These are phyloP conservation scores for Vanessa tameamea DNA, from an alignment of 1,140 invertebrate genomes.

Conservation along the genomic window DNA sequence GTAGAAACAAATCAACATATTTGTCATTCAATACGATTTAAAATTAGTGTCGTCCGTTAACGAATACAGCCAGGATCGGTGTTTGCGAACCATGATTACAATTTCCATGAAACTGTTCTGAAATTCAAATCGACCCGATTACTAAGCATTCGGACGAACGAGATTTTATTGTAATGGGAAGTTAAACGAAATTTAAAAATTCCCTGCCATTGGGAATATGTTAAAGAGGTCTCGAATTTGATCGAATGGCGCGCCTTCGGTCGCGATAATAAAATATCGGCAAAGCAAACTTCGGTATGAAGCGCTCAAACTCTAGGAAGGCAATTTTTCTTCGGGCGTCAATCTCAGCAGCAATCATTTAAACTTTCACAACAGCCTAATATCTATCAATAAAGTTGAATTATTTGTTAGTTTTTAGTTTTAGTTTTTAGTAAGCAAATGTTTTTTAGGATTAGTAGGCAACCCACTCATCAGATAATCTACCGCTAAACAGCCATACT, in stretches of 20 bases:
- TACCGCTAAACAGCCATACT: no score
- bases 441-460: no score
- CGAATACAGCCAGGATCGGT: constrained; percentile 20
- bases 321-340: constrained; percentile 63
- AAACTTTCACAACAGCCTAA: constrained; percentile 49
- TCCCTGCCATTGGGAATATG: constrained; percentile 24
- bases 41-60: constrained; percentile 15
- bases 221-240: constrained; percentile 37
- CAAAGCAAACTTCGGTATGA: constrained; percentile 38
- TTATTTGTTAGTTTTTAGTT: neutral
- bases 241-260: constrained; percentile 36
- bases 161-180: constrained; percentile 43
- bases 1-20: constrained; percentile 1
- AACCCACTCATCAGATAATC: no score
- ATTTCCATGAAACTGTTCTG: constrained; percentile 40
- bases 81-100: constrained; percentile 39
- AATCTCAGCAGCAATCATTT: constrained; percentile 67
- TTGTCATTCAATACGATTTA: constrained; percentile 10
- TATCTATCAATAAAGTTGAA: constrained; percentile 15
- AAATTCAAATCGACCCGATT: constrained; percentile 43
- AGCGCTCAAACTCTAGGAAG: constrained; percentile 46
- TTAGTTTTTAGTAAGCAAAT: no score
- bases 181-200: constrained; percentile 44
- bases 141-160: constrained; percentile 37
- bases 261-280: constrained; percentile 47